Evolutionary conservation across 1,140 invertebrate species (phyloP).

Genomic region (Cotesia vestalis): DNA sequence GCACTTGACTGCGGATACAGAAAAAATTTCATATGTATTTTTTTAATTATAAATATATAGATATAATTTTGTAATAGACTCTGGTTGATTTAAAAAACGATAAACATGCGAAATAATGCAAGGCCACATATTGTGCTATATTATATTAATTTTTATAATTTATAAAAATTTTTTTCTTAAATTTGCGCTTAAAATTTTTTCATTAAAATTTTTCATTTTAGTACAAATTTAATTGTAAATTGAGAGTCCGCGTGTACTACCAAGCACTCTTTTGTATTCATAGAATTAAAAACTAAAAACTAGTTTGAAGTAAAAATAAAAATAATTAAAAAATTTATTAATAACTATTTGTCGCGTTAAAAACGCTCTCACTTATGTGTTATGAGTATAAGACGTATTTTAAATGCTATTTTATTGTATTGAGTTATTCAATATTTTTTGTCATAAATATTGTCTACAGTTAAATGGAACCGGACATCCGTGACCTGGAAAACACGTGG

Average conservation of each 20-base stretch:
- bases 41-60: too few relatives aligned
- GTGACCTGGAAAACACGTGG: conserved; percentile 51
- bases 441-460: conserved; percentile 66
- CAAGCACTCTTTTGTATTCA: not conserved
- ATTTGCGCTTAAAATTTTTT: too few relatives aligned
- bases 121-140: conserved; percentile 31
- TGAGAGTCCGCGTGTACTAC: not conserved
- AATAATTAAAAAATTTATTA: conserved; percentile 33
- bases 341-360: conserved; percentile 34
- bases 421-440: conserved; percentile 57
- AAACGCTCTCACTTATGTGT: conserved; percentile 35
- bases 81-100: not conserved
- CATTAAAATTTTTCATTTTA: too few relatives aligned
- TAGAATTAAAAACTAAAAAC: too few relatives aligned
- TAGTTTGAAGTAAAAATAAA: conserved; percentile 2
- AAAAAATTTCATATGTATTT: too few relatives aligned
- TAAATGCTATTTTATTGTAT: conserved; percentile 30
- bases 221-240: not conserved
- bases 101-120: conserved; percentile 10
- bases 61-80: conserved; percentile 3
- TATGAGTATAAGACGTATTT: conserved; percentile 27
- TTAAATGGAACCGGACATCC: conserved; percentile 61
- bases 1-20: too few relatives aligned
- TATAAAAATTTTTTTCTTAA: too few relatives aligned
- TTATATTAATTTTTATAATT: not conserved